Conservation (phyloP, 2,113 vertebrate genomes). For the Zingel zingel region DNA sequence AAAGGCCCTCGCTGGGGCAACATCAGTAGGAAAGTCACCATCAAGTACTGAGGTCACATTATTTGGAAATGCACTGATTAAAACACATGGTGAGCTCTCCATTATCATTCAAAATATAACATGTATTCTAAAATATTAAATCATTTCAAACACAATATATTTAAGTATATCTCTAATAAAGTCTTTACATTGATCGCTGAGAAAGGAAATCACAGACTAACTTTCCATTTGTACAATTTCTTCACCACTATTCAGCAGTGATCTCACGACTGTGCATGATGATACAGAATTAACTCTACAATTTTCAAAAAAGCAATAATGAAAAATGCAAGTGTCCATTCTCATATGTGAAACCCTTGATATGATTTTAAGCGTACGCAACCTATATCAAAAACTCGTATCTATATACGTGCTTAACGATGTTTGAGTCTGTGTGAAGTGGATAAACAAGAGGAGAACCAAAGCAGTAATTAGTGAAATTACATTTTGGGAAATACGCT, state of each 20-base stretch:
- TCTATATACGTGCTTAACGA: background rate
- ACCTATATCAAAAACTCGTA: background rate
- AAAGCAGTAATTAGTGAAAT: constrained; percentile 9
- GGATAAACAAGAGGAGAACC: background rate
- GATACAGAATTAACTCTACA: constrained; percentile 16
- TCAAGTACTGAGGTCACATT: constrained; percentile 53
- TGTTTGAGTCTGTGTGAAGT: constrained; percentile 10
- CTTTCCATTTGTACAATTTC: constrained; percentile 31
- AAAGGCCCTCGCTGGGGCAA: constrained; percentile 23
- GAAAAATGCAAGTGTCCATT: constrained; percentile 18
- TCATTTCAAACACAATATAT: constrained; percentile 71
- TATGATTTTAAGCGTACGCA: constrained; percentile 40
- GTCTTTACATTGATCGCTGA: constrained; percentile 33
- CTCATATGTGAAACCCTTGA: constrained; percentile 23
- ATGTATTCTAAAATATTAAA: constrained; percentile 72
- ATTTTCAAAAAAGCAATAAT: constrained; percentile 25
- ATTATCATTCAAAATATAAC: constrained; percentile 71
- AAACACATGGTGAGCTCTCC: constrained; percentile 54
- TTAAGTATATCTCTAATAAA: constrained; percentile 60
- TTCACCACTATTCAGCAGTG: constrained; percentile 8
- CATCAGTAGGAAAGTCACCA: constrained; percentile 38
- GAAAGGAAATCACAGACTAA: constrained; percentile 39
- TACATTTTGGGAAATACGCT: constrained; percentile 15
- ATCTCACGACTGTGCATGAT: constrained; percentile 4
- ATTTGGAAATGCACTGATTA: constrained; percentile 65